Base-by-base conservation (phyloP, 2,797 vertebrate genomes). In the Momotus momota region DNA sequence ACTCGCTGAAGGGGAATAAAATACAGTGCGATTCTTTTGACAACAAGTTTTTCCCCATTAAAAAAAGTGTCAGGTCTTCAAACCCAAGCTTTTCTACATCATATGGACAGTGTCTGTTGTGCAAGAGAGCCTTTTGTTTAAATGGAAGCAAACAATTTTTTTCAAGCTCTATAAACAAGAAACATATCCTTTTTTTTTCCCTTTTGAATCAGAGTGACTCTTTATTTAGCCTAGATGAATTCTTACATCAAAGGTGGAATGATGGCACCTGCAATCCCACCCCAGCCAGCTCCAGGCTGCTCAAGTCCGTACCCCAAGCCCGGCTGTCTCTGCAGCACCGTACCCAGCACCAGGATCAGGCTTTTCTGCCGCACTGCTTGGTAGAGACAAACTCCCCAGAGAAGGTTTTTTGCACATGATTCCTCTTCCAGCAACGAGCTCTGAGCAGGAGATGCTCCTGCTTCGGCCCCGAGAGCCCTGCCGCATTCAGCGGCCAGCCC, bases 21-120 rank as follows among this genome's bases (percentile, higher is more conserved):
- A 62, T 48, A 18, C 41, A 62, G 35, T 20, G 12, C n/a, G 85
- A 77, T 80, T 89, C 55, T 85, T 90, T 45, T 86, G 85, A 81
- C 40, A 81, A 41, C 25, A 25, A 7, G 5, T 6, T 45, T 82
- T 89, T 92, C 52, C 41, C 80, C 31, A 31, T 88, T 81, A 60
- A 29, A 88, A 57, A 80, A 80, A 66, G 55, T 5, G 33, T 57
- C 80, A 67, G 25, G 23, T 62, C 35, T 41, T 75, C 69, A 48
- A 55, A 48, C 2, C 20, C 14, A n/a, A 25, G 26, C 0, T 77
- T 88, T 84, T 65, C 57, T 22, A 25, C 48, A 40, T 35, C 4
- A 1, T 16, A 67, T 74, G 26, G 52, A 48, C 33, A 38, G 71
- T 0, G 0, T 29, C 41, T 72, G 33, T 23, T 81, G 48, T 20